Evolutionary conservation across 1,140 invertebrate genomes (phyloP).

Genomic region (Grapholita molesta): DNA sequence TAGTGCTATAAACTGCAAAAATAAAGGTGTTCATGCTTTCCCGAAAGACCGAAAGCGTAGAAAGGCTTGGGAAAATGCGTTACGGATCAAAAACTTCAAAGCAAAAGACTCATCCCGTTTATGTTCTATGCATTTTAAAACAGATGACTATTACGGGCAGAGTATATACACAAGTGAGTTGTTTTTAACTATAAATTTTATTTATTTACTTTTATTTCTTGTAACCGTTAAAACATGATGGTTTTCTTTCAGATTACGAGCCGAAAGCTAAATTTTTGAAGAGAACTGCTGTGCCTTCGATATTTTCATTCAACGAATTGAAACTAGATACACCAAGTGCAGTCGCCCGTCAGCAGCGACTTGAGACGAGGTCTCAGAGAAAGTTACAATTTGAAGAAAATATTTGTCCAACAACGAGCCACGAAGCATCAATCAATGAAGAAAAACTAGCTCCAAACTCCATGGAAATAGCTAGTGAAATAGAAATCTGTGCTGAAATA

Average conservation of each 20-base stretch:
- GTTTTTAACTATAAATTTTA: too few relatives aligned
- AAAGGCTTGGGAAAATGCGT: not conserved
- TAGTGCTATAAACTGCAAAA: not conserved
- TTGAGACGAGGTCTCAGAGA: not conserved
- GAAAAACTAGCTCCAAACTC: not conserved
- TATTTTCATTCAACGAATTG: not conserved
- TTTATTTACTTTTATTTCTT: not conserved
- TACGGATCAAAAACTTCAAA: not conserved
- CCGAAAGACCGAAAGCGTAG: not conserved
- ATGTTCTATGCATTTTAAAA: not conserved
- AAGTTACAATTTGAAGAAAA: not conserved
- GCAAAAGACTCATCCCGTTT: not conserved
- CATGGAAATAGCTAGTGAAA: not conserved
- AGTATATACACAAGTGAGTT: not conserved
- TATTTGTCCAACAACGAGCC: not conserved
- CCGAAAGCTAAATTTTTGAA: not conserved
- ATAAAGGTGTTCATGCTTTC: not conserved
- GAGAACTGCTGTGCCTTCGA: not conserved
- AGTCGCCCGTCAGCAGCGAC: not conserved
- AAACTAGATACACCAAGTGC: not conserved
- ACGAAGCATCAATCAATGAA: not conserved
- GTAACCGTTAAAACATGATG: not conserved
- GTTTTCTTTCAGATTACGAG: not conserved
- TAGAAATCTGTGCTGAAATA: not conserved
- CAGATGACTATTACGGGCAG: not conserved